phyloP scores from a whole-genome alignment of 2,888 invertebrate genomes.

The Plagodis pulveraria region DNA sequence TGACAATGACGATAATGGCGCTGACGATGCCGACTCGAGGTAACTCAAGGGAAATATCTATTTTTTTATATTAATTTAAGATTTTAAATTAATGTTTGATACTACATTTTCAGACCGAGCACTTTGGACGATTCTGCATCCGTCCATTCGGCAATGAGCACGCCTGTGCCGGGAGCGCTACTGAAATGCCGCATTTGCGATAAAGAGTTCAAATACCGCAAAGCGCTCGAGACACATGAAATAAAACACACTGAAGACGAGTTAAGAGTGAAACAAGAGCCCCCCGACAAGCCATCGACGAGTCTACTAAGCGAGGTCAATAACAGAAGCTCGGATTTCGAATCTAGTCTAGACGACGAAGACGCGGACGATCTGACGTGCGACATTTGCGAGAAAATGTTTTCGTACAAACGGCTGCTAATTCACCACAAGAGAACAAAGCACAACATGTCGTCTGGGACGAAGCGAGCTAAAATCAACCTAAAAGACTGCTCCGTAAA shows the following conservation, averaged over 20 bases:
- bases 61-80: no score
- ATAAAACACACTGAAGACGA: slow-evolving; percentile 51
- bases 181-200: slow-evolving; percentile 65
- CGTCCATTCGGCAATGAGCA: slow-evolving; percentile 54
- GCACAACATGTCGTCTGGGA: slow-evolving; percentile 74
- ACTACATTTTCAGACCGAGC: slow-evolving; percentile 57
- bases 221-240: slow-evolving; percentile 58
- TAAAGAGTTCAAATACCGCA: slow-evolving; percentile 72
- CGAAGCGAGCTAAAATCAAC: slow-evolving; percentile 70
- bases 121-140: slow-evolving; percentile 60
- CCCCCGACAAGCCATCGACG: slow-evolving; percentile 53
- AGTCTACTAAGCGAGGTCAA: slow-evolving; percentile 49
- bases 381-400: slow-evolving; percentile 79
- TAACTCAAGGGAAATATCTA: slow-evolving; percentile 32
- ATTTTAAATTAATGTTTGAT: background rate
- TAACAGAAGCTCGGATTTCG: slow-evolving; percentile 53
- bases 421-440: slow-evolving; percentile 75
- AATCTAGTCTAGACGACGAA: slow-evolving; percentile 74
- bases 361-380: slow-evolving; percentile 75
- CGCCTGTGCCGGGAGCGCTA: slow-evolving; percentile 42
- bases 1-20: slow-evolving; percentile 41
- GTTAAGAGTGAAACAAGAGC: slow-evolving; percentile 58
- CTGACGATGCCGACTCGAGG: slow-evolving; percentile 60
- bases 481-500: slow-evolving; percentile 74
- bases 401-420: slow-evolving; percentile 72